These are phyloP conservation scores for Acanthosepion esculentum DNA, from an alignment of 2,888 invertebrate species.

Conservation along the genomic window DNA sequence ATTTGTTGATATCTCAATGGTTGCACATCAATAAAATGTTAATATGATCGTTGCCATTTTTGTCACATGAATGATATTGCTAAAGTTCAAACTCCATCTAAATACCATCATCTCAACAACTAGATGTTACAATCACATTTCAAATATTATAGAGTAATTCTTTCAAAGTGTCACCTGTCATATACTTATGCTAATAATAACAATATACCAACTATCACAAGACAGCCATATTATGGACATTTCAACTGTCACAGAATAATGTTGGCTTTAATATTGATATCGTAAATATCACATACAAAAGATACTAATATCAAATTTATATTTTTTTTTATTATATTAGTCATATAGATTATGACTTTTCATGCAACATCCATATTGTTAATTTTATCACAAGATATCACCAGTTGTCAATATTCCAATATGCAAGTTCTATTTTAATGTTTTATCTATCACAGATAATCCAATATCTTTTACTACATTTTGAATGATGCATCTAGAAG, in stretches of 20 bases:
- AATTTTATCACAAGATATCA: background rate
- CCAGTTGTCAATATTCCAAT: background rate
- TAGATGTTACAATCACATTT: background rate
- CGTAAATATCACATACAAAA: background rate
- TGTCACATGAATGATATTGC: background rate
- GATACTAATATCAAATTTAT: background rate
- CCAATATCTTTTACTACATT: background rate
- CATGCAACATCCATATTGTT: background rate
- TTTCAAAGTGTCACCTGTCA: background rate
- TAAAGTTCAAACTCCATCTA: background rate
- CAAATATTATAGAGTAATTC: background rate
- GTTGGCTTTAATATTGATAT: constrained; percentile 5
- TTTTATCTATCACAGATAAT: background rate
- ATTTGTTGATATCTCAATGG: background rate
- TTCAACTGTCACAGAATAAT: background rate
- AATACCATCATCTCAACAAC: background rate
- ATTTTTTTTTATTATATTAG: no score
- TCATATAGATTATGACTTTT: background rate
- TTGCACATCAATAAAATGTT: background rate
- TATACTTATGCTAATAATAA: background rate
- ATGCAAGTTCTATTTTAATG: background rate
- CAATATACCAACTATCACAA: constrained; percentile 5
- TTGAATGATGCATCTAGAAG: background rate
- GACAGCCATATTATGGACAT: constrained; percentile 15
- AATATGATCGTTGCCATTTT: background rate